These are phyloP conservation scores for Penelope pileata DNA, from an alignment of 2,113 vertebrate genomes.

Conservation along the genomic window DNA sequence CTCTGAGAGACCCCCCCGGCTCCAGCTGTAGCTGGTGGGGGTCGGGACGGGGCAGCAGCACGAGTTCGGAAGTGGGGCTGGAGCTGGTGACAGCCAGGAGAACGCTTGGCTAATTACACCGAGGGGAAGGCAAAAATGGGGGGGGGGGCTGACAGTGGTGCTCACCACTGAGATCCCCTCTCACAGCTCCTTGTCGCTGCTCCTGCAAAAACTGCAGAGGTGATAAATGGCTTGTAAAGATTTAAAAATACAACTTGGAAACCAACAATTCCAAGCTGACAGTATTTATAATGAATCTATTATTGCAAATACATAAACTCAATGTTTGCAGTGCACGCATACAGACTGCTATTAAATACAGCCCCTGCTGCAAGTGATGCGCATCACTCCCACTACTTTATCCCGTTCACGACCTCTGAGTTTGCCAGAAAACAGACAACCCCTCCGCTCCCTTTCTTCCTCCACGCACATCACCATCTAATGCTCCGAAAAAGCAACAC, in stretches of 20 bases:
- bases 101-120: accelerated
- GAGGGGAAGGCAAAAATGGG: not conserved
- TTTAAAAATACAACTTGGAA: not conserved
- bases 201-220: not conserved
- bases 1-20: too few species aligned
- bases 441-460: accelerated
- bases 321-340: not conserved
- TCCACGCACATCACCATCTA: not conserved
- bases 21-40: not conserved
- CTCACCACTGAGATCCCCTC: not conserved
- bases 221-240: not conserved
- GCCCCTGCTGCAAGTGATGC: not conserved
- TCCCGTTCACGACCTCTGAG: not conserved
- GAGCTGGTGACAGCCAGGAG: not conserved
- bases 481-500: not conserved
- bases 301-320: not conserved
- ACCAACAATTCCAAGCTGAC: not conserved
- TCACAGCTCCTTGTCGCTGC: not conserved
- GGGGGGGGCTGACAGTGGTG: not conserved
- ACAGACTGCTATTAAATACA: not conserved
- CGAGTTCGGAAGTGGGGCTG: not conserved
- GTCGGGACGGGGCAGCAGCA: not conserved
- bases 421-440: not conserved
- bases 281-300: not conserved
- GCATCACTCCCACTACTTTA: not conserved